phyloP scores from a whole-genome alignment of 2,888 invertebrate species.

The Mythimna loreyi region DNA sequence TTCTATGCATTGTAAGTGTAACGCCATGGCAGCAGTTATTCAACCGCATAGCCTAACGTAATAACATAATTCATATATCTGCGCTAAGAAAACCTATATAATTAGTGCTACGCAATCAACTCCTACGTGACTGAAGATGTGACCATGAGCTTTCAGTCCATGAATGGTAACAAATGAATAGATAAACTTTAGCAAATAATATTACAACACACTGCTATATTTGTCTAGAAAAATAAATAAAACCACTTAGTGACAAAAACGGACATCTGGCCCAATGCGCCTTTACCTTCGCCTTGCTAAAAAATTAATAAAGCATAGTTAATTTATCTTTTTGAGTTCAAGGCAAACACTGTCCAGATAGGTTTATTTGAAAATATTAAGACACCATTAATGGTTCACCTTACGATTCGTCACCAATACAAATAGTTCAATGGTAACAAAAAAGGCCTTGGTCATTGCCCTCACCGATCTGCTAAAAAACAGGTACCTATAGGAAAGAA shows the following conservation, averaged over 20 bases:
- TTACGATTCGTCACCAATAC: conserved; percentile 64
- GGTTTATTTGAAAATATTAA: conserved; percentile 52
- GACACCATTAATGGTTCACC: conserved; percentile 61
- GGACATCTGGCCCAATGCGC: conserved; percentile 29
- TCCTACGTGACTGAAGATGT: conserved; percentile 43
- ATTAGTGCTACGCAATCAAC: conserved; percentile 40
- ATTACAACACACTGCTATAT: conserved; percentile 43
- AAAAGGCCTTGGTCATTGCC: conserved; percentile 67
- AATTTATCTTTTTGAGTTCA: conserved; percentile 59
- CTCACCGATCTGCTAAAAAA: conserved; percentile 46
- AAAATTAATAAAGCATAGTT: conserved; percentile 51
- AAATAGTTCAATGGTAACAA: conserved; percentile 58
- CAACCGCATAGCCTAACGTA: conserved; percentile 3
- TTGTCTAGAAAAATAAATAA: conserved; percentile 43
- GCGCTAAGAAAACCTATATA: conserved; percentile 10
- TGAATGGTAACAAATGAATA: conserved; percentile 40
- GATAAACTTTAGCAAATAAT: conserved; percentile 34
- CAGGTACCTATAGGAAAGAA: conserved; percentile 41
- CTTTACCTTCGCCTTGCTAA: conserved; percentile 49
- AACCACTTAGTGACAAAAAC: conserved; percentile 47
- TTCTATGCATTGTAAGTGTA: conserved; percentile 2
- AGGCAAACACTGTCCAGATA: conserved; percentile 48
- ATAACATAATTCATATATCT: conserved; percentile 24
- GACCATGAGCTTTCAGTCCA: conserved; percentile 42
- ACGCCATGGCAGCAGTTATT: conserved; percentile 7